These are phyloP conservation scores for Cydia splendana DNA, from an alignment of 1,140 invertebrate genomes.

Conservation along the genomic window DNA sequence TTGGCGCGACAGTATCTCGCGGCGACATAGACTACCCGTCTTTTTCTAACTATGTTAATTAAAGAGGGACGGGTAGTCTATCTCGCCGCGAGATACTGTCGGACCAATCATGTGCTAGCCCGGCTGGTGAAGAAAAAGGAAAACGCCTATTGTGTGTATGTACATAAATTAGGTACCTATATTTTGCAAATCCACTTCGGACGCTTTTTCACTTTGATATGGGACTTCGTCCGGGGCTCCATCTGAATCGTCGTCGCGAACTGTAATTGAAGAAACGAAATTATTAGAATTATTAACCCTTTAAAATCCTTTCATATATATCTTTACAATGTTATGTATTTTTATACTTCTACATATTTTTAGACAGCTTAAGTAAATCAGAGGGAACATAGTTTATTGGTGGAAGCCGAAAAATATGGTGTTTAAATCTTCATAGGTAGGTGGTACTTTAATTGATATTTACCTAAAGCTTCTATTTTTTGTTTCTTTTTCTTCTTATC, in stretches of 20 bases:
- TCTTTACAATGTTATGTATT: too few relatives aligned
- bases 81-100: too few relatives aligned
- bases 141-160: too few relatives aligned
- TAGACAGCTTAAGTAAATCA: background rate
- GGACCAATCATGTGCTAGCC: too few relatives aligned
- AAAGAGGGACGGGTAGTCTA: too few relatives aligned
- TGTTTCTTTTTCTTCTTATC: constrained; percentile 25
- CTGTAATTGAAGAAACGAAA: background rate
- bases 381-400: background rate
- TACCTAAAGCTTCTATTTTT: background rate
- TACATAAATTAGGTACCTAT: background rate
- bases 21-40: too few relatives aligned
- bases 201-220: background rate
- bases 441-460: background rate
- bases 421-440: too few relatives aligned
- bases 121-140: too few relatives aligned
- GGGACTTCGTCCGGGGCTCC: constrained; percentile 12
- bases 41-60: too few relatives aligned
- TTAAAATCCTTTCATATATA: too few relatives aligned
- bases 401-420: background rate
- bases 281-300: background rate
- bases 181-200: constrained; percentile 20
- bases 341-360: too few relatives aligned
- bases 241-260: constrained; percentile 15
- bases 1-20: too few relatives aligned